Base-by-base conservation (phyloP, 2,797 vertebrate species). In the Calcarius lapponicus region DNA sequence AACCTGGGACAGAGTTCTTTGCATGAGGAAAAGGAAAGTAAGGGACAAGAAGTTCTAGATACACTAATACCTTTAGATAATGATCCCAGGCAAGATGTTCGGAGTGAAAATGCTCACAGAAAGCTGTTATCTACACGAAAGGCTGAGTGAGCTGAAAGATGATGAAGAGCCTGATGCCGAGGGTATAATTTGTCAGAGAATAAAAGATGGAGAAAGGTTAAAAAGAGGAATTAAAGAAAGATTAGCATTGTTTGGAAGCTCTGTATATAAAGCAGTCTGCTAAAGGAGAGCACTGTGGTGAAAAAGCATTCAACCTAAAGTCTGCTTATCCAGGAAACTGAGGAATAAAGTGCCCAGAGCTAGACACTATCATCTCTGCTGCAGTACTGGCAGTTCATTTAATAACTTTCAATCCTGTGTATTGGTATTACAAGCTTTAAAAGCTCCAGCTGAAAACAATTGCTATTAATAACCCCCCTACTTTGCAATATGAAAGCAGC, bases 401-500 rank as follows among this genome's bases (percentile, higher is more conserved):
- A 95, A 91, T 91, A 94, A 78, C 69, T 95, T 95, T 83, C 84
- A 94, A 95, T 75, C 69, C 65, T 65, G 34, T 74, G 24, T 61
- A 73, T 94, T 86, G 79, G 47, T 74, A 89, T 86, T 92, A 89
- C 91, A 95, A 93, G 93, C 89, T 87, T 92, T 96, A 91, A 95
- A 88, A 92, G 64, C 84, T 96, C 65, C 61, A 90, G 25, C 72
- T 80, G 91, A 92, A 96, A 96, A 94, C 91, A 97, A 93, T 89
- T 0, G 10, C 79, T 96, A 94, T 95, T 96, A 96, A 96, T 96
- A 97, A 95, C 79, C 25, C 17, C 26, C 38, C 58, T 88, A 72
- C 86, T 95, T 96, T 96, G 79, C 86, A 78, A 85, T 80, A 80
- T 78, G 91, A 97, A 91, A 92, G 84, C 81, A 89, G 81, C 75